These are phyloP conservation scores for Reticulitermes speratus DNA, from an alignment of 1,140 invertebrate genomes.

Conservation along the genomic window DNA sequence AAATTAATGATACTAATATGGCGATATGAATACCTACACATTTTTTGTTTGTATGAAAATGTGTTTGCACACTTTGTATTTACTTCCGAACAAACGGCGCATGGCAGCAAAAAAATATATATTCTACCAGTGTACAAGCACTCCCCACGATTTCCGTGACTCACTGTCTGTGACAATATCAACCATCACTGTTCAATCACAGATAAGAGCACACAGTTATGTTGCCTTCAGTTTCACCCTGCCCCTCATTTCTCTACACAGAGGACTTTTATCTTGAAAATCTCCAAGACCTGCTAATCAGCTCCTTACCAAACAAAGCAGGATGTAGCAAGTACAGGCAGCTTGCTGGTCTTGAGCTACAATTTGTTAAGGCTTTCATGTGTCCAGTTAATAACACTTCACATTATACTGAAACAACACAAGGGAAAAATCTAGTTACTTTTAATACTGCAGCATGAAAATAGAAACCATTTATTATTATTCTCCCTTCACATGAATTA, in stretches of 20 bases:
- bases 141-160: neutral
- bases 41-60: constrained; percentile 5
- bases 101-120: constrained; percentile 26
- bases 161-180: neutral
- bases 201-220: neutral
- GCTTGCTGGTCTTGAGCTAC: neutral
- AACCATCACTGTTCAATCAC: neutral
- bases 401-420: constrained; percentile 23
- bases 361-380: neutral
- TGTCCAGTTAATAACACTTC: constrained; percentile 25
- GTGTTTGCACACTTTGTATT: neutral
- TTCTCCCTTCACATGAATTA: no score
- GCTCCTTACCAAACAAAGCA: constrained; percentile 4
- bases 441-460: no score
- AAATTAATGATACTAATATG: constrained; percentile 10
- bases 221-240: neutral
- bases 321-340: neutral
- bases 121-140: constrained; percentile 18
- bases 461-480: neutral
- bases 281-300: neutral
- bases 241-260: neutral
- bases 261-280: neutral
- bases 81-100: constrained; percentile 17
- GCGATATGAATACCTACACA: constrained; percentile 25
- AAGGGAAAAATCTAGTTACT: no score